Base-by-base conservation (phyloP, 2,797 vertebrate species). In the Chromis chromis region DNA sequence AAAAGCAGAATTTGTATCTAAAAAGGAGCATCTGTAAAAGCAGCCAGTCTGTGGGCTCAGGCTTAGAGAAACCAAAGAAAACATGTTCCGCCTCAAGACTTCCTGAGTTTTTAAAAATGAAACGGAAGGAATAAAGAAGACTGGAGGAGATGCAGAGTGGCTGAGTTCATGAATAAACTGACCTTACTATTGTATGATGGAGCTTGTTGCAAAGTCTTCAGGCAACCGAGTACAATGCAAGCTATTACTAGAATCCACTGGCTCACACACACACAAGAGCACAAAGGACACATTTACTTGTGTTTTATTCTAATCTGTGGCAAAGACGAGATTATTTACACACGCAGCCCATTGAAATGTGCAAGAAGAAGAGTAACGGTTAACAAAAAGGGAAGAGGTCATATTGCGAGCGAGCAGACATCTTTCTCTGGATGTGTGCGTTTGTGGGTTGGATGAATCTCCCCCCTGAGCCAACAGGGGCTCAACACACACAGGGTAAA, bases 401-500 rank as follows among this genome's bases (percentile, higher is more conserved):
- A 42, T 68, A 72, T 57, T 39, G 53, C 55, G 61, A 55, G 49
- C 49, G 66, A 49, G 50, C 42, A 62, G 53, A 52, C 46, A 27
- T 78, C 46, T 70, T 53, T 61, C 25, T 70, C 42, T 31, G 21
- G 19, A 6, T 42, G 52, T 65, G 65, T 65, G 72, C 55, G 70
- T 70, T 66, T 67, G 80, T 56, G 59, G 11, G 69, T 62, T 27
- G 73, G 74, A 79, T 76, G 87, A 89, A 85, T 87, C 74, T 72
- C 69, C 79, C 42, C 68, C 60, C 62, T 82, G 82, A 90, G 81
- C 85, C 79, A 79, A 84, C 72, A 82, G 80, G 80, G 80, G 80
- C 79, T 90, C 89, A 82, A 88, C 86, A 86, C 80, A 88, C 90
- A 85, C 63, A 71, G 85, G 86, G 89, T 84, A 92, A 93, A 93